Evolutionary conservation across 2,113 vertebrate species (phyloP).

Genomic region (Nematolebias whitei): DNA sequence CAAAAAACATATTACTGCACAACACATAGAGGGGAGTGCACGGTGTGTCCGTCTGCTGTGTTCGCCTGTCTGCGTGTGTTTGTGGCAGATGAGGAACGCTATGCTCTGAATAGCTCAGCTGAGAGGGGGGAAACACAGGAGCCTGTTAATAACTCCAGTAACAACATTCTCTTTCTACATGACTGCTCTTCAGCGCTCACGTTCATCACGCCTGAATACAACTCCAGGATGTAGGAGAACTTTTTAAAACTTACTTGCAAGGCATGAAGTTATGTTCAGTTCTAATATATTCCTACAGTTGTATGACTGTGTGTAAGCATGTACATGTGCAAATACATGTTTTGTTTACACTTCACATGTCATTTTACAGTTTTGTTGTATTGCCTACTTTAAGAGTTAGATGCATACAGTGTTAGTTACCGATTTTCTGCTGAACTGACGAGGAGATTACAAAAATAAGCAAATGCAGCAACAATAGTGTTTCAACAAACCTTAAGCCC

Average conservation of each 20-base stretch:
- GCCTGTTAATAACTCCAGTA: conserved; percentile 76
- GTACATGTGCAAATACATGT: too few species aligned
- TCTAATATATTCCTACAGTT: background rate
- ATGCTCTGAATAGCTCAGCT: conserved; percentile 79
- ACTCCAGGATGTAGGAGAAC: conserved; percentile 59
- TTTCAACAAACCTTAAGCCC: too few species aligned
- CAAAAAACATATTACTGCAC: conserved; percentile 94
- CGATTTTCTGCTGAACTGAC: too few species aligned
- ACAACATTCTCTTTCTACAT: conserved; percentile 76
- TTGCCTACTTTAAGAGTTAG: too few species aligned
- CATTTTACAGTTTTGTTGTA: too few species aligned
- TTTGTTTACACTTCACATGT: too few species aligned
- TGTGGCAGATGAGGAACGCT: conserved; percentile 72
- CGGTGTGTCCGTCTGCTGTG: conserved; percentile 68
- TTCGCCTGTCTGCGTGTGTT: conserved; percentile 69
- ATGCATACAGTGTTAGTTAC: too few species aligned
- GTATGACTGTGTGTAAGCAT: too few species aligned
- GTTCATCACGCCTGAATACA: conserved; percentile 60
- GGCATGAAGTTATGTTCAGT: conserved; percentile 45
- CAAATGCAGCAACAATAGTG: too few species aligned
- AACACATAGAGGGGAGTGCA: conserved; percentile 64
- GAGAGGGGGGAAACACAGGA: conserved; percentile 72
- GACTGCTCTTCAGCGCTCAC: conserved; percentile 66
- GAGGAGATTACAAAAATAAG: too few species aligned
- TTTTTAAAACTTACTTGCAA: conserved; percentile 66